These are phyloP conservation scores for Drosophila nannoptera DNA, from an alignment of 1,140 invertebrate genomes.

Conservation along the genomic window DNA sequence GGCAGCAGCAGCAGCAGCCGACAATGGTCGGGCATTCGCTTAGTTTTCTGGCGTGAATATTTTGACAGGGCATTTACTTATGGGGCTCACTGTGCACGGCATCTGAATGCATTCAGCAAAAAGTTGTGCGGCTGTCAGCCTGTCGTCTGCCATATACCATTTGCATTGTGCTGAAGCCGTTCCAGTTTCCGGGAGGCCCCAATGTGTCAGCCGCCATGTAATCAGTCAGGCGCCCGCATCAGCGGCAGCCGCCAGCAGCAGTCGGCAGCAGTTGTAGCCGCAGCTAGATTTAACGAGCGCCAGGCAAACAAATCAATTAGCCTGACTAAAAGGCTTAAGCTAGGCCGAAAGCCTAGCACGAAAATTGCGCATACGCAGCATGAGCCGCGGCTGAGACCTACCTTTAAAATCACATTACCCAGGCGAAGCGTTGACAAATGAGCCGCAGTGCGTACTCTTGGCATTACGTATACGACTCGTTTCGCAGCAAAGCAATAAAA, in stretches of 20 bases:
- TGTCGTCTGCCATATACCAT: slow-evolving; percentile 39
- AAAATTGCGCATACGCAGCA: slow-evolving; percentile 22
- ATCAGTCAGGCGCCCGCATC: slow-evolving; percentile 31
- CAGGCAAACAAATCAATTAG: slow-evolving; percentile 59
- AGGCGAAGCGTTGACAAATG: slow-evolving; percentile 36
- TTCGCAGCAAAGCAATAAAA: slow-evolving; percentile 25
- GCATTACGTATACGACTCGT: slow-evolving; percentile 14
- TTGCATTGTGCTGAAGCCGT: slow-evolving; percentile 32
- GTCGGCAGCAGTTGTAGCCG: not conserved
- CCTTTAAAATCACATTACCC: slow-evolving; percentile 29
- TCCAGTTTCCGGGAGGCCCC: slow-evolving; percentile 39
- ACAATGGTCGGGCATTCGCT: slow-evolving; percentile 47
- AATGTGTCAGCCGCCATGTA: slow-evolving; percentile 44
- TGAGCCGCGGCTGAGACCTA: slow-evolving; percentile 4
- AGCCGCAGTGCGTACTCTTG: slow-evolving; percentile 29
- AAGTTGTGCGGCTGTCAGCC: slow-evolving; percentile 38
- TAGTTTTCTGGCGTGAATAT: slow-evolving; percentile 57
- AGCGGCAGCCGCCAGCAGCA: slow-evolving; percentile 7
- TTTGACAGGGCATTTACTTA: slow-evolving; percentile 57
- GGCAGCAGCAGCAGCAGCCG: not conserved
- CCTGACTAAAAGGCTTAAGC: slow-evolving; percentile 49
- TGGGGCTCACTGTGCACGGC: slow-evolving; percentile 39
- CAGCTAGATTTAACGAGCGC: not conserved
- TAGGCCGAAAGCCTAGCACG: slow-evolving; percentile 21
- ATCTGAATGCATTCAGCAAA: slow-evolving; percentile 49